Evolutionary conservation across 2,113 vertebrate species (phyloP).

Genomic region (Ictalurus furcatus): DNA sequence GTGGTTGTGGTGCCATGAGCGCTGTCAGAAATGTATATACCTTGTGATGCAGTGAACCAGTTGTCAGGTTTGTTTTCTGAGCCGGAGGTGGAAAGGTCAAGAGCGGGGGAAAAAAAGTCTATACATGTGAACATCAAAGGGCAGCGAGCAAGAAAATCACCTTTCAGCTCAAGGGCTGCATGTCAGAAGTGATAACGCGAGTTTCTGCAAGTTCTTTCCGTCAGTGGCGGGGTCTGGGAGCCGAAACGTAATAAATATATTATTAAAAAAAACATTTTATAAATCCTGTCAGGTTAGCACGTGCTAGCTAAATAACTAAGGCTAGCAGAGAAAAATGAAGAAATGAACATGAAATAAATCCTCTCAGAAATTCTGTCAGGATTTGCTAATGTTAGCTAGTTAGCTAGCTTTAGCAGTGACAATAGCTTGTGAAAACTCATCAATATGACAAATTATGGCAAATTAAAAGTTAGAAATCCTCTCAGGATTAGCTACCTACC

Average conservation of each 20-base stretch:
- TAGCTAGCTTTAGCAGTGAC: not conserved
- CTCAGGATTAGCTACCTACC: not conserved
- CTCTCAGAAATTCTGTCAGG: not conserved
- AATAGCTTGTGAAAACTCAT: not conserved
- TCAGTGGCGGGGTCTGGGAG: not conserved
- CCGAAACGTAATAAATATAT: not conserved
- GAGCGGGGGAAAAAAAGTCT: not conserved
- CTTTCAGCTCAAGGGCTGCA: not conserved
- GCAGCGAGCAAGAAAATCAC: conserved; percentile 20
- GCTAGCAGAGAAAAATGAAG: not conserved
- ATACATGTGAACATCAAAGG: conserved; percentile 18
- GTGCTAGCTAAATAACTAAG: not conserved
- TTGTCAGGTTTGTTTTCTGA: conserved; percentile 25
- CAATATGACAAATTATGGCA: too few relatives aligned
- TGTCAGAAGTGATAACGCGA: not conserved
- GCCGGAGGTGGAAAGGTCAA: conserved; percentile 34
- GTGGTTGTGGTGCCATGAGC: not conserved
- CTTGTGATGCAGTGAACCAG: not conserved
- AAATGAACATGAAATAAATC: not conserved
- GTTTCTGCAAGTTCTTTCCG: not conserved
- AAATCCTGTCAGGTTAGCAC: not conserved
- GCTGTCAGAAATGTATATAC: not conserved
- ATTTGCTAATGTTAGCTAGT: not conserved
- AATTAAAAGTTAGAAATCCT: not conserved
- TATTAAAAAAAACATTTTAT: not conserved